These are phyloP conservation scores for Heterodera filipjevi DNA, from an alignment of 2,888 invertebrate species.

Conservation along the genomic window DNA sequence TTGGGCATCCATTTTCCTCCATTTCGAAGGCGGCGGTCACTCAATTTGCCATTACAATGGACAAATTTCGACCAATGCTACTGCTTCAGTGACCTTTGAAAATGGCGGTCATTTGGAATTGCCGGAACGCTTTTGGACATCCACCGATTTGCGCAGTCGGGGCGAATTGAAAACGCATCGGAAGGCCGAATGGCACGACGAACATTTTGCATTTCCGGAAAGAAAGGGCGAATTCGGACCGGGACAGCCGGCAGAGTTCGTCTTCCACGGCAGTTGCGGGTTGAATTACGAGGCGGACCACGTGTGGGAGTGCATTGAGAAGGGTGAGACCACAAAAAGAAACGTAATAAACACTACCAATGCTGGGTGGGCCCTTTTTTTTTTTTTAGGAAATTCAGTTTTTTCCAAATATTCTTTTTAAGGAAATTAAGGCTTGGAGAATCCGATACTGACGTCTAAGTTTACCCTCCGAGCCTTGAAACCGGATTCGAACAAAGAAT, in stretches of 20 bases:
- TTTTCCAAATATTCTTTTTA: too few species aligned
- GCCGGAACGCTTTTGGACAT: constrained; percentile 36
- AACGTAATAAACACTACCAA: too few species aligned
- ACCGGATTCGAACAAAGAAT: too few species aligned
- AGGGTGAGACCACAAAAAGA: constrained; percentile 4
- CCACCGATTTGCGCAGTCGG: constrained; percentile 11
- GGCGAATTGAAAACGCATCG: background rate
- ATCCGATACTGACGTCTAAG: too few species aligned
- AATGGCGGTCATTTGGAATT: constrained; percentile 20
- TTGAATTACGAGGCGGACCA: constrained; percentile 35
- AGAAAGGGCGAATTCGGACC: background rate
- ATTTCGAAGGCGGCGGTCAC: constrained; percentile 14
- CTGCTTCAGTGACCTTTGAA: constrained; percentile 29
- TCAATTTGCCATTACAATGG: constrained; percentile 27
- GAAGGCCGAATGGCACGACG: background rate
- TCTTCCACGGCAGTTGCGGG: constrained; percentile 30
- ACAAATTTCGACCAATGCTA: constrained; percentile 1
- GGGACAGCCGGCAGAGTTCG: constrained; percentile 24
- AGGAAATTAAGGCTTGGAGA: too few species aligned
- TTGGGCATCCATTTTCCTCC: constrained; percentile 30
- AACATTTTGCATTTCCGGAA: constrained; percentile 12
- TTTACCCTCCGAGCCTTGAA: too few species aligned
- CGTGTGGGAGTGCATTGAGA: constrained; percentile 31
- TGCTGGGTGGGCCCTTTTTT: too few species aligned
- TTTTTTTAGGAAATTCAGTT: too few species aligned